Conservation (phyloP, 2,797 vertebrate genomes). For the Sternotherus odoratus region DNA sequence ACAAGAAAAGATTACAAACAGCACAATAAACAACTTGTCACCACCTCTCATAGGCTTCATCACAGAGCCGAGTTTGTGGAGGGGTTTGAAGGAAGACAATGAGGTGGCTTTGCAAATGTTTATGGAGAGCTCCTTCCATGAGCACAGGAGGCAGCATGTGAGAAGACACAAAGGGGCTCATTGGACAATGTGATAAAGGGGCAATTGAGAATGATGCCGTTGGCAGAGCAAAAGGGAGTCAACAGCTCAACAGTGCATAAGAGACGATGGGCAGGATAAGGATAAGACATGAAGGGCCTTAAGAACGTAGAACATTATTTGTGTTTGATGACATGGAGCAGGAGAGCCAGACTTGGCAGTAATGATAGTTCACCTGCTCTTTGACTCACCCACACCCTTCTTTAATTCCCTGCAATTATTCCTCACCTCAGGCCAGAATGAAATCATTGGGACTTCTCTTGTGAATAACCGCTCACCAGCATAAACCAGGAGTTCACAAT, state of each 20-base stretch:
- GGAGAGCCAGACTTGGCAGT: not conserved
- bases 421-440: not conserved
- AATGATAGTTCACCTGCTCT: not conserved
- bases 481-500: not conserved
- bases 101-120: not conserved
- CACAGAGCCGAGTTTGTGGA: not conserved
- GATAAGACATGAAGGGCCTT: not conserved
- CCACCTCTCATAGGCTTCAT: not conserved
- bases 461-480: not conserved
- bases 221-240: accelerated
- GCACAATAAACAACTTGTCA: not conserved
- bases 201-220: not conserved
- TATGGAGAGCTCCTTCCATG: not conserved
- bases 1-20: not conserved
- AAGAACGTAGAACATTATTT: not conserved
- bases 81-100: not conserved
- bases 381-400: not conserved
- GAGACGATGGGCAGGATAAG: not conserved
- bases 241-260: not conserved
- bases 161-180: accelerated
- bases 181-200: not conserved
- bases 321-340: not conserved
- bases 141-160: not conserved
- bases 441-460: not conserved
- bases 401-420: not conserved